phyloP scores from a whole-genome alignment of 2,113 vertebrate species.

The Clarias macrocephalus region DNA sequence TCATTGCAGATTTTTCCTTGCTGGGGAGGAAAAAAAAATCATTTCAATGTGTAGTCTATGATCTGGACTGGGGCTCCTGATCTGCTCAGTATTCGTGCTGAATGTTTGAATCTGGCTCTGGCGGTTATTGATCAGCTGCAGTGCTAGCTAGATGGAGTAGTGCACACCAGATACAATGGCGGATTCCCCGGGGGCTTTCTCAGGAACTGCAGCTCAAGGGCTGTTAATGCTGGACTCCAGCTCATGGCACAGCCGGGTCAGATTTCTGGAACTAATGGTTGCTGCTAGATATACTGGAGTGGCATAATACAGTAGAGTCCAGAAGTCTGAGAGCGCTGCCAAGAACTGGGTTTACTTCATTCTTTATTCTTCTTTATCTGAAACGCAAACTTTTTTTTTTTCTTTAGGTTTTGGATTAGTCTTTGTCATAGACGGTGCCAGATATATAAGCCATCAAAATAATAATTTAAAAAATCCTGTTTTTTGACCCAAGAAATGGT shows the following conservation, averaged over 20 bases:
- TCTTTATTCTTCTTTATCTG: background rate
- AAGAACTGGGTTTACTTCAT: background rate
- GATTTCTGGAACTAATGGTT: conserved; percentile 47
- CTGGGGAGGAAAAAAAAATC: no score
- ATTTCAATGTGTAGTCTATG: background rate
- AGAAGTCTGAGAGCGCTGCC: conserved; percentile 20
- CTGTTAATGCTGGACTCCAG: conserved; percentile 39
- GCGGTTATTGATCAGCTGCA: conserved; percentile 43
- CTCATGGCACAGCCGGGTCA: conserved; percentile 43
- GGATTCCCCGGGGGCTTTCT: conserved; percentile 41
- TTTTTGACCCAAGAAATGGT: background rate
- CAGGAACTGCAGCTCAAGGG: conserved; percentile 47
- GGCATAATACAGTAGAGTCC: conserved; percentile 22
- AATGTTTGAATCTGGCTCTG: conserved; percentile 35
- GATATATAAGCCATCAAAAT: background rate
- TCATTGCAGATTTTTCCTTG: no score
- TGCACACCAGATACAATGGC: conserved; percentile 44
- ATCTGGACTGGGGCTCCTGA: background rate
- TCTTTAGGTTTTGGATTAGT: background rate
- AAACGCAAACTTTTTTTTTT: background rate
- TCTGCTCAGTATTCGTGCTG: conserved; percentile 30
- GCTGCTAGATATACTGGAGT: conserved; percentile 33
- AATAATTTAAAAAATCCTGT: background rate
- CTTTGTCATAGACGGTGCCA: background rate
- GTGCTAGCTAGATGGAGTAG: conserved; percentile 37